Base-by-base conservation (phyloP, 1,140 invertebrate genomes). In the Tetragonula clypearis region DNA sequence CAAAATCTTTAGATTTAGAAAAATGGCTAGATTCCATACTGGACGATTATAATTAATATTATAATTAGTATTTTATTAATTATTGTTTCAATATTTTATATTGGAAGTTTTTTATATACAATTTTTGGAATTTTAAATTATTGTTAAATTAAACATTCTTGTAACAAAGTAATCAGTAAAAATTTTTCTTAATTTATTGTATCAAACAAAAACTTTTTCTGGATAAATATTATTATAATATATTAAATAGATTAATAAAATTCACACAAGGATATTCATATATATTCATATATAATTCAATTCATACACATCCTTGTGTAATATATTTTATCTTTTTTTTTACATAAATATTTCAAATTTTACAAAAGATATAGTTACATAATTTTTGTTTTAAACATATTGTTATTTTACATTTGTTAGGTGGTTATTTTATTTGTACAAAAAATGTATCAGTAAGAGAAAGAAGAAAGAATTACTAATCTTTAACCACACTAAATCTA, bases 21-120 rank as follows among this genome's bases (percentile, higher is more conserved):
- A 94, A 93, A 60, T 94, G 92, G 91, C 79, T 94, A 79, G 93
- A 94, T 89, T 89, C 92, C 60, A 86, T 94, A 21, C 85, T 94
- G 49, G 92, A 93, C 75, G 91, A 93, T 90, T 93, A 79, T 53
- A 74, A 35, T 66, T 71, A n/a, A 2, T 62, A 56, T 65, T n/a
- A n/a, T n/a, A n/a, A n/a, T n/a, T 66, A 15, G 17, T 79, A n/a
- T n/a, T 79, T 79, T 41, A 56, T 62, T 77, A 78, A 56, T 84
- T 68, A 49, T 66, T 62, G 19, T 83, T 69, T 2, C 41, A 12
- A 71, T n/a, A 71, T 41, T 41, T 41, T 71, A 15, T 41, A 49
- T 23, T 71, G 12, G 49, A 41, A 19, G 35, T 71, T 23, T 49
- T 8, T 21, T 49, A 49, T 49, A 78, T 62, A 79, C 41, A 81